A percentile compares a stretch with the other conserved stretches of the same genome.
phyloP scores from a whole-genome alignment of 1,140 invertebrate genomes.

The Papilio glaucus region DNA sequence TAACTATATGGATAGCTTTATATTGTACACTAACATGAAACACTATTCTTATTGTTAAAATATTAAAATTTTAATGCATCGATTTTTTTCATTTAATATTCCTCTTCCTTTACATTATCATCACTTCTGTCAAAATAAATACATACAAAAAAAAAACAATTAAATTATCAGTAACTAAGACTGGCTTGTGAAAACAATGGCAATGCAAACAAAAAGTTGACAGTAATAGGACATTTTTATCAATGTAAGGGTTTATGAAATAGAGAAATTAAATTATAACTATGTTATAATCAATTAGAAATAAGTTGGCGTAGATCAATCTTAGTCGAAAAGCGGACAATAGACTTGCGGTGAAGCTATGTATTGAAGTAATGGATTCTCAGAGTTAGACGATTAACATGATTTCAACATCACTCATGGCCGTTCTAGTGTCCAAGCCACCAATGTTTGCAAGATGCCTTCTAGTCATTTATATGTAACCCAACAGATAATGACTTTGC shows the following conservation, averaged over 20 bases:
- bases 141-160: neutral
- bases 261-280: too few species aligned
- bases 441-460: too few species aligned
- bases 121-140: neutral
- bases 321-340: too few species aligned
- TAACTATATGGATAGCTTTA: neutral
- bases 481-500: too few species aligned
- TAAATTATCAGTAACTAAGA: neutral
- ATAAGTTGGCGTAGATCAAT: too few species aligned
- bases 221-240: neutral
- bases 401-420: too few species aligned
- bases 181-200: neutral
- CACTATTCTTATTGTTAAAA: neutral
- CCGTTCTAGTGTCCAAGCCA: too few species aligned
- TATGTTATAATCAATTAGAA: too few species aligned
- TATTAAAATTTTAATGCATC: conserved; percentile 2
- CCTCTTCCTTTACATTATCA: neutral
- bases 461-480: too few species aligned
- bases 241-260: neutral
- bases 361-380: too few species aligned
- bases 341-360: too few species aligned
- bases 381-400: too few species aligned
- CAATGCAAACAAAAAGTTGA: neutral
- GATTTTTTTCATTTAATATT: neutral
- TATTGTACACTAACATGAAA: neutral